Evolutionary conservation across 1,140 invertebrate genomes (phyloP), one percentile per base, ranked within the genome.

Genomic region (Eupeodes corollae): DNA sequence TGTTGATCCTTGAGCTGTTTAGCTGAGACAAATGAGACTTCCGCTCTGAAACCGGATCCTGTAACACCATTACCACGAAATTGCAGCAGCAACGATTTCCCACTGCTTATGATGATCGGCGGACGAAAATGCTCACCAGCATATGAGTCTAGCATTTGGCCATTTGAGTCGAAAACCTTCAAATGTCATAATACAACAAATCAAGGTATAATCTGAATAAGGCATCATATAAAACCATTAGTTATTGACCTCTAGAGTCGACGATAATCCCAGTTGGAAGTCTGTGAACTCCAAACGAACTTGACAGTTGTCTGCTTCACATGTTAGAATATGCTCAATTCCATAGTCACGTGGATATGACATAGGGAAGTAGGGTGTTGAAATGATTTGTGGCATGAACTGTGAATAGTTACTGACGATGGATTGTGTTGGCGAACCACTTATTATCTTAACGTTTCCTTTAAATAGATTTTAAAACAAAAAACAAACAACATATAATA

Each of bases 31-130:
- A 81, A 85, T 5, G 76, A 76, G 50, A 84, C 83, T 51, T 75
- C 73, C 0, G 80, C 78, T 50, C 82, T 82, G 60, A 82, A 86
- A 8, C 83, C 83, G 0, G 78, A 62, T 37, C 79, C 77, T 6
- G 79, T 78, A 14, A 75, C 82, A 1, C 80, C 80, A 60, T 85
- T 85, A 2, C 82, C 83, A 51, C 80, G 80, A 58, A 85, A 86
- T 56, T 79, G 72, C 14, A 85, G 70, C 12, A 79, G 66, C 37
- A 86, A 56, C 0, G 75, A 75, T 18, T 80, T 76, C 1, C 82
- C 82, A 5, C 74, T 73, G 44, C 77, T 81, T 5, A 82, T 68
- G 15, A 84, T 75, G 15, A 83, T 73, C 6, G 81, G 80, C 1
- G 83, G 83, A 9, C 83, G 74, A 65, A 85, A 85, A 49, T 75